Evolutionary conservation across 2,888 invertebrate genomes (phyloP), one percentile per base, ranked within the genome.

Genomic region (Diarsia brunnea): DNA sequence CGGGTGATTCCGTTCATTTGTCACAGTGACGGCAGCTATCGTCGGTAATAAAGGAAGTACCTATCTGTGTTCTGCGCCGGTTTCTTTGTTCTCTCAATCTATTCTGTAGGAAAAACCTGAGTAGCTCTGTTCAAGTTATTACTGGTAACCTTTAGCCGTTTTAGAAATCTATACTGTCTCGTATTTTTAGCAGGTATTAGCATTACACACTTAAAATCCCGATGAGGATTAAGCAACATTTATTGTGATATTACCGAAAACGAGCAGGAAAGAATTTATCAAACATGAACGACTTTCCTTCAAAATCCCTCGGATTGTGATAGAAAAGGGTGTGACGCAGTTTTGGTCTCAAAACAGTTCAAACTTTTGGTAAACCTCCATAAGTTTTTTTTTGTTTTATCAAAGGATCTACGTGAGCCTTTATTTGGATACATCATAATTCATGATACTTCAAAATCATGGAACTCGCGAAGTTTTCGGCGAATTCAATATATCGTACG

Each of bases 1-100:
- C 45, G 31, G 45, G 49, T 31, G 49, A 31, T 61, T 60, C 21
- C 43, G 3, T 38, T 38, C 60, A 80, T 51, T 61, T 24, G 45
- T 80, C 51, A 38, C 60, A 53, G 73, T 24, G 24, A 38, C 16
- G 61, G 31, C 14, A 51, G 51, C 45, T 19, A 38, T 53, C 72
- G 27, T 53, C 11, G 24, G 73, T 11, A 10, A 73, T 61, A 80
- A 73, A 80, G 27, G 61, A 38, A 45, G 19, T 53, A 53, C 4
- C 38, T 38, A 4, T 49, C 38, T 58, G 8, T 49, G n/a, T 12
- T 80, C 19, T 16, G 45, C 51, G 45, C 21, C 4, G 21, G 1
- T 51, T 53, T 24, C 24, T 79, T 45, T 79, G 27, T 77, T 53
- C 27, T 27, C n/a, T 58, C 24, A 1, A 7, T 27, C 47, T 49